Evolutionary conservation across 2,113 vertebrate species (phyloP).

Genomic region (Donacobius atricapilla): DNA sequence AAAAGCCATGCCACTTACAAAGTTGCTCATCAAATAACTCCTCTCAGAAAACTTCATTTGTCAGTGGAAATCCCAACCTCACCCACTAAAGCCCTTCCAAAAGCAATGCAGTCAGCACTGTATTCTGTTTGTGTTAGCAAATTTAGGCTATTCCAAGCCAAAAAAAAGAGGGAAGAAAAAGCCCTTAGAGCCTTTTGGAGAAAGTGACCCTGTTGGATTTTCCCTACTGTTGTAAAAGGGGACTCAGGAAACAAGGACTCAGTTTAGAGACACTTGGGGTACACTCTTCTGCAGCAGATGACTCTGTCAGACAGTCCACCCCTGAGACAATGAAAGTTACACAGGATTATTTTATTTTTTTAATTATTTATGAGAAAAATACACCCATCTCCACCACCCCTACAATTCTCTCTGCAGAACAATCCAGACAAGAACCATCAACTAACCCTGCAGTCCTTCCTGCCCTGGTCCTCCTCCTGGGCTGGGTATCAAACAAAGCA

Average conservation of each 20-base stretch:
- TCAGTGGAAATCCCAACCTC: neutral
- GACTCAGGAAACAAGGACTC: neutral
- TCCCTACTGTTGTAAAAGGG: neutral
- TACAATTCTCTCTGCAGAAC: neutral
- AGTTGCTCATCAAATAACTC: neutral
- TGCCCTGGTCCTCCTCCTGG: neutral
- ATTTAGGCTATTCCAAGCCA: neutral
- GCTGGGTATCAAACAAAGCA: neutral
- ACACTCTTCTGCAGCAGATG: neutral
- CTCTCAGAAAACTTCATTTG: neutral
- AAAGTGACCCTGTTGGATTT: neutral
- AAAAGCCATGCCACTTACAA: neutral
- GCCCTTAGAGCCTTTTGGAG: neutral
- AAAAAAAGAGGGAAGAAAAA: neutral
- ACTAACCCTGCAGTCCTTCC: neutral
- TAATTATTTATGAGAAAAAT: neutral
- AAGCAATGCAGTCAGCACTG: neutral
- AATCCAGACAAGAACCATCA: neutral
- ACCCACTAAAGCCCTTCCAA: neutral
- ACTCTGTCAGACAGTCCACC: neutral
- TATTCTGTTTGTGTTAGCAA: neutral
- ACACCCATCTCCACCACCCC: accelerated
- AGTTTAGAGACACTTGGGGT: neutral
- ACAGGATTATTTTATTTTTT: neutral
- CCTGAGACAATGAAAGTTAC: accelerated